Percentiles rank a stretch among this genome's conserved stretches.
Conservation (phyloP, 2,797 vertebrate genomes). For the Takifugu rubripes region DNA sequence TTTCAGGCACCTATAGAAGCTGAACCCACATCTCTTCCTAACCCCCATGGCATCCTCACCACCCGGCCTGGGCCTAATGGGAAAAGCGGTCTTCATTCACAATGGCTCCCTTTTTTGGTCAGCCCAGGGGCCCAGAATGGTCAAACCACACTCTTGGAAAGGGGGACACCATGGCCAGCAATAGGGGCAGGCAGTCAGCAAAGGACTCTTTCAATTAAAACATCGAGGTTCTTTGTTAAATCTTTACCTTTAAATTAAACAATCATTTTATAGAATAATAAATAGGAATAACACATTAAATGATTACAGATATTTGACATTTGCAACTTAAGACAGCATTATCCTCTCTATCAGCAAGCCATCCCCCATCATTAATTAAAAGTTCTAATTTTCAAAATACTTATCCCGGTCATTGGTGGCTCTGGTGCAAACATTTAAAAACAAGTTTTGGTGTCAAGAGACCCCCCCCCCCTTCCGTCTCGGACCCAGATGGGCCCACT, state of each 20-base stretch:
- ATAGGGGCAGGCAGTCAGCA: constrained; percentile 94
- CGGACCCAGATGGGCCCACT: no score
- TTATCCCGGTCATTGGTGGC: constrained; percentile 63
- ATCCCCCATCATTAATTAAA: constrained; percentile 51
- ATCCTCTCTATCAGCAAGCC: constrained; percentile 38
- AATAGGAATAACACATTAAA: constrained; percentile 73
- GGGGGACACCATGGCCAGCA: constrained; percentile 97
- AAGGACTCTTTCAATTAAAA: constrained; percentile 98
- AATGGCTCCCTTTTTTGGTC: constrained; percentile 94
- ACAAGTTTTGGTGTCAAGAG: constrained; percentile 2
- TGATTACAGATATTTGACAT: constrained; percentile 73
- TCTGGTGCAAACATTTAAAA: constrained; percentile 50
- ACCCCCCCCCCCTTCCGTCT: not conserved
- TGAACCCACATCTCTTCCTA: constrained; percentile 95
- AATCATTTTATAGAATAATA: constrained; percentile 78
- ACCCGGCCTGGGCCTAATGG: constrained; percentile 94
- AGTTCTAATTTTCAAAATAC: constrained; percentile 30
- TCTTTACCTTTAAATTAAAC: constrained; percentile 86
- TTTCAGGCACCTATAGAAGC: constrained; percentile 92
- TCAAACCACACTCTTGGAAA: constrained; percentile 96
- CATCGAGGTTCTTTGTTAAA: constrained; percentile 97
- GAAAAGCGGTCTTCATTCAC: constrained; percentile 92
- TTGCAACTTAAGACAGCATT: constrained; percentile 38
- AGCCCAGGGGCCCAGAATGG: constrained; percentile 95
- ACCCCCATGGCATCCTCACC: constrained; percentile 93